phyloP scores from a whole-genome alignment of 1,140 invertebrate genomes.

The Drosophila parabipectinata region DNA sequence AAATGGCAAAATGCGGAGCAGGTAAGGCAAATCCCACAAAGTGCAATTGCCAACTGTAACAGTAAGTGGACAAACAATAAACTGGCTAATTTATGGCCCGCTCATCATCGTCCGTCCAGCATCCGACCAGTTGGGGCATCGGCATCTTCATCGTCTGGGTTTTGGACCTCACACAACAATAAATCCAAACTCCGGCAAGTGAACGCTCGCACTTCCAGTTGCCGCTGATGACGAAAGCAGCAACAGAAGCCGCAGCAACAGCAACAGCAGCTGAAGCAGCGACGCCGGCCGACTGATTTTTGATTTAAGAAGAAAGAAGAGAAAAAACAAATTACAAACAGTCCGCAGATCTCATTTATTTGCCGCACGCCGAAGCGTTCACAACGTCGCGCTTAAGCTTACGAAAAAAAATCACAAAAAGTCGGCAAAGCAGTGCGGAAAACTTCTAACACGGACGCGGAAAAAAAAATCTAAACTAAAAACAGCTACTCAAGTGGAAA shows the following conservation, averaged over 20 bases:
- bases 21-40: slow-evolving; percentile 52
- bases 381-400: slow-evolving; percentile 56
- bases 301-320: slow-evolving; percentile 64
- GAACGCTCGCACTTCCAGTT: slow-evolving; percentile 46
- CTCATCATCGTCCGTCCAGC: slow-evolving; percentile 47
- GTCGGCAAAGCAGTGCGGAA: slow-evolving; percentile 44
- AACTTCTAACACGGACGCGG: slow-evolving; percentile 8
- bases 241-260: slow-evolving; percentile 20
- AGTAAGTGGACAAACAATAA: slow-evolving; percentile 76
- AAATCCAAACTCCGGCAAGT: slow-evolving; percentile 49
- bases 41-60: slow-evolving; percentile 70
- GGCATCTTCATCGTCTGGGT: slow-evolving; percentile 6
- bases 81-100: slow-evolving; percentile 71
- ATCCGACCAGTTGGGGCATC: slow-evolving; percentile 30
- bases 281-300: slow-evolving; percentile 62
- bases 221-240: slow-evolving; percentile 50
- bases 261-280: slow-evolving; percentile 2
- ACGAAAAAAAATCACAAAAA: slow-evolving; percentile 4
- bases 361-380: slow-evolving; percentile 77
- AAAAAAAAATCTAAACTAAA: slow-evolving; percentile 18
- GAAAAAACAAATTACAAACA: slow-evolving; percentile 81
- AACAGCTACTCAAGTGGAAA: slow-evolving; percentile 4
- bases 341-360: slow-evolving; percentile 83
- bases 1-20: slow-evolving; percentile 47
- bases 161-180: slow-evolving; percentile 69